These are phyloP conservation scores for Pogonomyrmex californicus DNA, from an alignment of 1,140 invertebrate genomes.

Conservation along the genomic window DNA sequence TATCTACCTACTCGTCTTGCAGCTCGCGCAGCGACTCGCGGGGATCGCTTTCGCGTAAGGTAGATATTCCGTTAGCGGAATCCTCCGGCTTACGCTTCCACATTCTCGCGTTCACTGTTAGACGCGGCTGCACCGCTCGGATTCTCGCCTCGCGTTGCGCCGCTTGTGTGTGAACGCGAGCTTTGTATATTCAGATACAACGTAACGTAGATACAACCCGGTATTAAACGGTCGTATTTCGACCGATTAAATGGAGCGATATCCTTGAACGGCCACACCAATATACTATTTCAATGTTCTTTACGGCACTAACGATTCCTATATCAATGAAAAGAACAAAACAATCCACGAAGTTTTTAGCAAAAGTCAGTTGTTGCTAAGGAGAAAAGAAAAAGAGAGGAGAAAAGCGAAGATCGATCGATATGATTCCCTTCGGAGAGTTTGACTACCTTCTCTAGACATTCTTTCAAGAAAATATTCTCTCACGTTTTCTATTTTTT, in stretches of 20 bases:
- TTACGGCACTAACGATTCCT: not conserved
- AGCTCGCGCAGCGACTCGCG: conserved; percentile 19
- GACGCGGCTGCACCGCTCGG: not conserved
- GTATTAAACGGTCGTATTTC: not conserved
- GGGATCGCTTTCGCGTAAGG: conserved; percentile 37
- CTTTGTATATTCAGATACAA: conserved; percentile 14
- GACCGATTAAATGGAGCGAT: not conserved
- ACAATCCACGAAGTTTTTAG: not conserved
- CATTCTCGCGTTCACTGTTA: conserved; percentile 43
- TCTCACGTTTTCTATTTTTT: not conserved
- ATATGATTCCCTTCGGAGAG: not conserved
- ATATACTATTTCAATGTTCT: not conserved
- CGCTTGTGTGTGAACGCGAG: not conserved
- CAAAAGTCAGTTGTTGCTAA: not conserved
- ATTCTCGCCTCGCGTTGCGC: conserved; percentile 33
- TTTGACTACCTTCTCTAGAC: not conserved
- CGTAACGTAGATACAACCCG: not conserved
- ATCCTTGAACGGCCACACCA: not conserved
- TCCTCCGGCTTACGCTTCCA: conserved; percentile 1
- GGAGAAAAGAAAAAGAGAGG: not conserved
- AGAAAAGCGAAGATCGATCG: not conserved
- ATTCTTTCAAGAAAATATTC: not conserved
- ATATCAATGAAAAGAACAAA: not conserved
- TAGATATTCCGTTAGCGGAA: conserved; percentile 44
- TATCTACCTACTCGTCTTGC: conserved; percentile 39